Evolutionary conservation across 2,888 invertebrate species (phyloP).

Genomic region (Lymantria monacha): DNA sequence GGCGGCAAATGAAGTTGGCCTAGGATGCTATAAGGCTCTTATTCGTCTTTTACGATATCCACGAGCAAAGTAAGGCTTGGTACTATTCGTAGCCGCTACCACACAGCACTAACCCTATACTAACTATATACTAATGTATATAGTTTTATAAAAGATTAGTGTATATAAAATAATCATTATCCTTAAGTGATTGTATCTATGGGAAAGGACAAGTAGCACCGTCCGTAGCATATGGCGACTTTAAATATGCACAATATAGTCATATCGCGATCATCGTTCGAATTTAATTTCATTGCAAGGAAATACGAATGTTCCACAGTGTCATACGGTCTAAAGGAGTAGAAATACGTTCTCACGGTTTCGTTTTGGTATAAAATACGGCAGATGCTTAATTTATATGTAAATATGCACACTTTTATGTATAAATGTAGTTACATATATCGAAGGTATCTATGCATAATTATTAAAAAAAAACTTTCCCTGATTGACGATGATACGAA

Average conservation of each 20-base stretch:
- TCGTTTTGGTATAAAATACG: conserved; percentile 23
- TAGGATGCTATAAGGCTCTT: no score
- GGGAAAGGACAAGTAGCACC: conserved; percentile 56
- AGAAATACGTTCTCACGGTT: conserved; percentile 64
- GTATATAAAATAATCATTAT: conserved; percentile 15
- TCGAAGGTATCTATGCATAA: no score
- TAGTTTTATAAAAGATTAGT: no score
- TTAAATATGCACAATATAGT: conserved; percentile 63
- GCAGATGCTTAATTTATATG: conserved; percentile 14
- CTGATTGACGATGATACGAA: no score
- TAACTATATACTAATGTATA: no score
- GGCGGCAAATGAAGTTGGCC: no score
- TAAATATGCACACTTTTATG: background rate
- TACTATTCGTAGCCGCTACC: no score
- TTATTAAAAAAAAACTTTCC: no score
- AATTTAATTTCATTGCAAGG: conserved; percentile 79
- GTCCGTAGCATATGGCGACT: conserved; percentile 62
- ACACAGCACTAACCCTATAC: no score
- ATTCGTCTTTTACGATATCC: no score
- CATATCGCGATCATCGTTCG: conserved; percentile 72
- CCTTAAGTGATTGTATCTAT: conserved; percentile 41
- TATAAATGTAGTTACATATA: no score
- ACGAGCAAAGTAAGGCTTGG: no score
- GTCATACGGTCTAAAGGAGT: conserved; percentile 64
- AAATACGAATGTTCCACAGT: conserved; percentile 53